Percentiles rank a stretch among this genome's conserved stretches.
Conservation (phyloP, 2,888 invertebrate species). For the Tetropium fuscum region DNA sequence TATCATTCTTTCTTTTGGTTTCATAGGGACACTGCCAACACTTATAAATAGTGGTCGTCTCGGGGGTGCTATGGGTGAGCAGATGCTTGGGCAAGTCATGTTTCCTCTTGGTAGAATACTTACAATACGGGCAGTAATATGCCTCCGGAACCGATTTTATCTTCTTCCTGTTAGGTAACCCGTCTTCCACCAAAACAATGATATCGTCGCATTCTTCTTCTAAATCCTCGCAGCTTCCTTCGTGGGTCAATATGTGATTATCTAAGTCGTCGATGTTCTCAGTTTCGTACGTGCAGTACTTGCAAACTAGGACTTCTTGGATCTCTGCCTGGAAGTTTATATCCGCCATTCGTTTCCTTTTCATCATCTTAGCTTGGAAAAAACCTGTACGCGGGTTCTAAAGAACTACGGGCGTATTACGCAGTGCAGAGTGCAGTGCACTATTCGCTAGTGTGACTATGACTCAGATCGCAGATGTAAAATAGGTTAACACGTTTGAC, state of each 20-base stretch:
- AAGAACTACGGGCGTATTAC: not conserved
- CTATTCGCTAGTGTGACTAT: too few relatives aligned
- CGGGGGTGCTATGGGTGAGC: slow-evolving; percentile 14
- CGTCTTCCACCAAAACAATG: not conserved
- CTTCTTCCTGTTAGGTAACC: not conserved
- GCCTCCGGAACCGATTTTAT: slow-evolving; percentile 5
- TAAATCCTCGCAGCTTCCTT: slow-evolving; percentile 19
- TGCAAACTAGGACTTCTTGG: slow-evolving; percentile 16
- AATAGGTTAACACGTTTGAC: too few relatives aligned
- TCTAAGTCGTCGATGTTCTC: slow-evolving; percentile 44
- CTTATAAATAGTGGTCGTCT: slow-evolving; percentile 39
- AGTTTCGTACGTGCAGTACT: slow-evolving; percentile 40
- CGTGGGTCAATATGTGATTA: slow-evolving; percentile 43
- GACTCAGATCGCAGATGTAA: too few relatives aligned
- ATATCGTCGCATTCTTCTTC: slow-evolving; percentile 24
- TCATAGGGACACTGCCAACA: slow-evolving; percentile 48
- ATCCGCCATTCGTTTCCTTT: not conserved
- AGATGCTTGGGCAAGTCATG: slow-evolving; percentile 20
- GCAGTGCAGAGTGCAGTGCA: too few relatives aligned
- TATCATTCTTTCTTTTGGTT: slow-evolving; percentile 50
- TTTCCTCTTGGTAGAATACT: slow-evolving; percentile 34
- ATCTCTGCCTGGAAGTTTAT: slow-evolving; percentile 1
- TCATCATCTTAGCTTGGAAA: not conserved
- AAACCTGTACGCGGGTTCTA: not conserved
- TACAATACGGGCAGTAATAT: slow-evolving; percentile 37